Evolutionary conservation across 2,797 vertebrate species (phyloP).

Genomic region (Acanthurus leucopareius): DNA sequence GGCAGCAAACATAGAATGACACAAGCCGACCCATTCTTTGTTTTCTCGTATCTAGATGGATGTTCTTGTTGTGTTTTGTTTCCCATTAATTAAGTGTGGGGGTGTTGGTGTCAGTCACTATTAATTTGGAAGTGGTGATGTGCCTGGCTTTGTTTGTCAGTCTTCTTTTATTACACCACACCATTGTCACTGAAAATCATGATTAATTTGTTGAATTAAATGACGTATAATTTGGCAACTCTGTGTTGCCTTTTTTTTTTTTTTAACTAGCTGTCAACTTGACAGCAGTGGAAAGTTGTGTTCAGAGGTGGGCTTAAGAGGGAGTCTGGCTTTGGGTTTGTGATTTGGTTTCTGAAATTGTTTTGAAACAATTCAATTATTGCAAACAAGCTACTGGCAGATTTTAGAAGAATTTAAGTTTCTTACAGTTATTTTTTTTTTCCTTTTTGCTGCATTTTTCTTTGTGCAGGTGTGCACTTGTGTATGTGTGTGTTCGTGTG

Average conservation of each 20-base stretch:
- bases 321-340: conserved; percentile 40
- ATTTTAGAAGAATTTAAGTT: conserved; percentile 5
- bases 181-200: conserved; percentile 79
- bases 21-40: conserved; percentile 73
- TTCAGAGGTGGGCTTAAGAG: conserved; percentile 50
- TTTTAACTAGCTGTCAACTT: conserved; percentile 70
- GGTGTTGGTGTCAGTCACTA: conserved; percentile 80
- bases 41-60: conserved; percentile 76
- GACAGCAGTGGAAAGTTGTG: conserved; percentile 54
- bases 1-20: conserved; percentile 70
- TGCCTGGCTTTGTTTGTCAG: conserved; percentile 75
- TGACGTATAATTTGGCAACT: conserved; percentile 74
- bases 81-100: conserved; percentile 80
- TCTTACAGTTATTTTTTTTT: neutral
- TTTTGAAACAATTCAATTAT: conserved; percentile 53
- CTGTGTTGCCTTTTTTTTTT: conserved; percentile 37
- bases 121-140: conserved; percentile 79
- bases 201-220: conserved; percentile 83
- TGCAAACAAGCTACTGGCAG: conserved; percentile 32
- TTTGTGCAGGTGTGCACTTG: conserved; percentile 3
- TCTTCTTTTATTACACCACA: conserved; percentile 77
- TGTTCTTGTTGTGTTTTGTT: conserved; percentile 81
- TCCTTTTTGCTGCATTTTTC: conserved; percentile 19
- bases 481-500: neutral
- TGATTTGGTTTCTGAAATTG: conserved; percentile 49